phyloP scores from a whole-genome alignment of 2,888 invertebrate genomes.

The Drosophila pseudotalamancana region DNA sequence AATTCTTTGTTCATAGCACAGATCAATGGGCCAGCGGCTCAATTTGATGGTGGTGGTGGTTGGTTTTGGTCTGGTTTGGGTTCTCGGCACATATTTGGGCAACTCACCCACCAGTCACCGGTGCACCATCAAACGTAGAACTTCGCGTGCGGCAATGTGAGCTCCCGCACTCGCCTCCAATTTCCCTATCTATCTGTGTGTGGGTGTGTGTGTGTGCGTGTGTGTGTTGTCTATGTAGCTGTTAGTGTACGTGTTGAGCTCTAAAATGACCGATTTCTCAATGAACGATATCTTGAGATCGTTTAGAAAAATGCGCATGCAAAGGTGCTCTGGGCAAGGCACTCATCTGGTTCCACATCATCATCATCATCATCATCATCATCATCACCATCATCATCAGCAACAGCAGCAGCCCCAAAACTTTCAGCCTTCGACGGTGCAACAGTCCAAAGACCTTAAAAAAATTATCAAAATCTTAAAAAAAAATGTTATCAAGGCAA shows the following conservation, averaged over 20 bases:
- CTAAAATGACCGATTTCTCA: constrained; percentile 70
- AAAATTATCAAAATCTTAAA: constrained; percentile 78
- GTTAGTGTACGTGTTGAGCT: constrained; percentile 7
- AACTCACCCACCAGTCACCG: constrained; percentile 83
- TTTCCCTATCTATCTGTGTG: neutral
- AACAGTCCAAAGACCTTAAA: constrained; percentile 68
- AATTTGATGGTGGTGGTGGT: neutral
- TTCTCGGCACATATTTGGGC: constrained; percentile 73
- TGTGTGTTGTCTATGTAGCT: constrained; percentile 1
- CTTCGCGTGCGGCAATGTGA: constrained; percentile 72
- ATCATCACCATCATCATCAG: constrained; percentile 23
- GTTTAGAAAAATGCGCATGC: constrained; percentile 79
- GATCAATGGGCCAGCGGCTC: constrained; percentile 39
- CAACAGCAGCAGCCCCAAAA: constrained; percentile 23
- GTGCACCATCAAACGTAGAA: constrained; percentile 74
- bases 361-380: constrained; percentile 26
- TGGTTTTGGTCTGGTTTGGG: constrained; percentile 44
- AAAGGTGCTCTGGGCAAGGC: constrained; percentile 52
- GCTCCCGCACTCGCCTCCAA: constrained; percentile 8
- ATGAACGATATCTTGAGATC: constrained; percentile 77
- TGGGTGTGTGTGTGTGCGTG: constrained; percentile 2
- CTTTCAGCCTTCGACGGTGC: constrained; percentile 21
- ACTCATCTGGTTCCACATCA: constrained; percentile 31
- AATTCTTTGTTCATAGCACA: constrained; percentile 40
- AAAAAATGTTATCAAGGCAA: constrained; percentile 73